Evolutionary conservation across 2,888 invertebrate genomes (phyloP), one percentile per base, ranked within the genome.

Genomic region (Coronaproctus castanopsis): DNA sequence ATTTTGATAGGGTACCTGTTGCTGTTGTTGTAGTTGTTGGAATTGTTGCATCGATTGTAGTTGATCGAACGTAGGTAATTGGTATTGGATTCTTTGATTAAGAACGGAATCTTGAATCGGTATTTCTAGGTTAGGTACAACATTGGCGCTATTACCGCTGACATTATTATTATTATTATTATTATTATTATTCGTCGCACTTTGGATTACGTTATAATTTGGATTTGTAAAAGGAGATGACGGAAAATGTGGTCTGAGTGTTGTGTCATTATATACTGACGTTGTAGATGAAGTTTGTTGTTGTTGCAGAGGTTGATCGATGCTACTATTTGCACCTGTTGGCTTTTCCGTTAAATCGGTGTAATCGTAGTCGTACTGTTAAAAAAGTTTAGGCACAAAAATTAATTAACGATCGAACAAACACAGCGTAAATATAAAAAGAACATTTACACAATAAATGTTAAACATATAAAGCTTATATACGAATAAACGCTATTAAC

Each of bases 341-440:
- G 82, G 82, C 72, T 82, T 83, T 67, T 81, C 74, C 21, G 83
- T 84, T 71, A 83, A 78, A 67, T 83, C 83, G 2, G 80, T 75
- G 67, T 83, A 82, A 69, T 84, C 83, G 69, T 84, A 84, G 57
- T 79, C 78, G 68, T 83, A 83, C 71, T 84, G 64, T 21, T 57
- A 56, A 52, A 57, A 36, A 36, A 36, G n/a, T n/a, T n/a, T n/a
- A n/a, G n/a, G n/a, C n/a, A n/a, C n/a, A n/a, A n/a, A n/a, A n/a
- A n/a, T n/a, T n/a, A n/a, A n/a, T n/a, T n/a, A n/a, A n/a, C n/a
- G n/a, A n/a, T n/a, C n/a, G n/a, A n/a, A n/a, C n/a, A n/a, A n/a
- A n/a, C n/a, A n/a, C n/a, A n/a, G n/a, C n/a, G n/a, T n/a, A n/a
- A n/a, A n/a, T n/a, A n/a, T n/a, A n/a, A n/a, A n/a, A n/a, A n/a